Evolutionary conservation across 2,888 invertebrate species (phyloP).

Genomic region (Netelia inedita): DNA sequence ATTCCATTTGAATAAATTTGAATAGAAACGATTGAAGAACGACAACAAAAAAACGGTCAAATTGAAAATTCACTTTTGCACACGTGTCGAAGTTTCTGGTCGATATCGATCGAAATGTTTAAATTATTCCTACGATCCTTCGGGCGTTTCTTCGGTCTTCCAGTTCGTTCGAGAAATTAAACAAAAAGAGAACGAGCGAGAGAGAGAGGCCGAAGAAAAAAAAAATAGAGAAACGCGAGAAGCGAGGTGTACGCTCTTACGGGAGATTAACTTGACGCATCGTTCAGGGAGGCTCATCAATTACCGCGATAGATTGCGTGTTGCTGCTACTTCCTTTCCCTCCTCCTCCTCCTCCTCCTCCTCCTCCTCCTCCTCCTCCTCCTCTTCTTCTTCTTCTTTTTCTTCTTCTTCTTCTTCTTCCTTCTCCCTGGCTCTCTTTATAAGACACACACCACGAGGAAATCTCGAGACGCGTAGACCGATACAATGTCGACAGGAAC

Average conservation of each 20-base stretch:
- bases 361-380: neutral
- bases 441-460: slow-evolving; percentile 14
- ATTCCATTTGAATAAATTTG: too few relatives aligned
- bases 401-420: slow-evolving; percentile 3
- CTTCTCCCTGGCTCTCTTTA: slow-evolving; percentile 20
- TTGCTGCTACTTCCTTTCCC: slow-evolving; percentile 38
- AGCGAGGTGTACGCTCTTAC: slow-evolving; percentile 49
- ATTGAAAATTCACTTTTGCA: neutral
- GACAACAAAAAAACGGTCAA: too few relatives aligned
- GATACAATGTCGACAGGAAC: slow-evolving; percentile 66
- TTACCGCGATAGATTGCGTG: slow-evolving; percentile 65
- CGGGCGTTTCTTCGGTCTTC: neutral
- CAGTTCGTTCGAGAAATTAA: neutral
- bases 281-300: slow-evolving; percentile 66
- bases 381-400: neutral
- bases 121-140: neutral
- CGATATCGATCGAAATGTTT: neutral
- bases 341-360: slow-evolving; percentile 1
- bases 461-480: slow-evolving; percentile 45
- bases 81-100: neutral
- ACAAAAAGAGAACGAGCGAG: neutral
- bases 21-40: too few relatives aligned
- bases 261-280: slow-evolving; percentile 66
- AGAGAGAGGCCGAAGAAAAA: neutral
- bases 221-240: neutral